Conservation (phyloP, 2,888 invertebrate species). For the Sturmia bella region DNA sequence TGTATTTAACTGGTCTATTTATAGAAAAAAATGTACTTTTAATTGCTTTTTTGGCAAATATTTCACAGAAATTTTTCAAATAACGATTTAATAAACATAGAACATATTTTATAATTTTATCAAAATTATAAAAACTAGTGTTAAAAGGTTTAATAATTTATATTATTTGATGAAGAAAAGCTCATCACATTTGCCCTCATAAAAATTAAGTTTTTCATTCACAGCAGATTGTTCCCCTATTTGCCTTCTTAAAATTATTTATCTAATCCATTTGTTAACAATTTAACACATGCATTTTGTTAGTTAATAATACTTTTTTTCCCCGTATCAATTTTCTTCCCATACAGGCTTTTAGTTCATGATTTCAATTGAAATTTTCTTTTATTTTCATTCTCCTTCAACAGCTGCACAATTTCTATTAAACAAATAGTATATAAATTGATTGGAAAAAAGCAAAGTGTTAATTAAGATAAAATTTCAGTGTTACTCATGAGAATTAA, state of each 20-base stretch:
- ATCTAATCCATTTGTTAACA: slow-evolving; percentile 55
- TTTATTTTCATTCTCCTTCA: not conserved
- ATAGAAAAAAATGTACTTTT: not conserved
- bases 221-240: not conserved
- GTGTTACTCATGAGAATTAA: not conserved
- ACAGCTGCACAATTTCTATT: slow-evolving; percentile 43
- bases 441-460: slow-evolving; percentile 56
- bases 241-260: not conserved
- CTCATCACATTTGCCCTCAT: no score
- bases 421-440: slow-evolving; percentile 51
- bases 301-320: slow-evolving; percentile 37
- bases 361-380: slow-evolving; percentile 32
- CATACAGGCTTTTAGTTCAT: slow-evolving; percentile 31
- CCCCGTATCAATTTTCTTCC: slow-evolving; percentile 23
- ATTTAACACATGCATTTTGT: slow-evolving; percentile 29
- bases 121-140: no score
- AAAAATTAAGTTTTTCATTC: not conserved
- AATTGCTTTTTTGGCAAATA: not conserved
- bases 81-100: no score
- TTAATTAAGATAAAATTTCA: slow-evolving; percentile 61
- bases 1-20: no score
- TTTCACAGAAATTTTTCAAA: no score
- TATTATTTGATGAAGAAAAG: no score
- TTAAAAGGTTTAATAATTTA: no score
- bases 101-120: no score